These are phyloP conservation scores for Falcunculus frontatus DNA, from an alignment of 2,113 vertebrate species.

Conservation along the genomic window DNA sequence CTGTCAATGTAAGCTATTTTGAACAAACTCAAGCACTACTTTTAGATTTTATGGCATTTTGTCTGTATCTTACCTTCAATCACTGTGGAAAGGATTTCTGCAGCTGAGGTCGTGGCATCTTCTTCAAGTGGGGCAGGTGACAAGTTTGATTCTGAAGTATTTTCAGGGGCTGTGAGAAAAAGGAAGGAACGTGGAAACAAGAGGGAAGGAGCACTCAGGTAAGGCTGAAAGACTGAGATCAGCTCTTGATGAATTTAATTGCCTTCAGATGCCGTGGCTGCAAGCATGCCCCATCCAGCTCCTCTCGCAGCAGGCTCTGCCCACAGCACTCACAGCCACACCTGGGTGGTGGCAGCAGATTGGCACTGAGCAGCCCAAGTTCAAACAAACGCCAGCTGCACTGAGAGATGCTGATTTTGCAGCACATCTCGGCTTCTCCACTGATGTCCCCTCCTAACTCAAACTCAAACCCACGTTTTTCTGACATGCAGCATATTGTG, in stretches of 20 bases:
- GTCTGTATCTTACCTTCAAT: background rate
- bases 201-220: background rate
- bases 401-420: background rate
- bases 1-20: background rate
- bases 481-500: background rate
- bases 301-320: background rate
- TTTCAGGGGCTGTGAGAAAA: background rate
- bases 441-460: background rate
- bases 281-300: background rate
- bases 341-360: background rate
- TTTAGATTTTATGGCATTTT: background rate
- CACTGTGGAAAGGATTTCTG: background rate
- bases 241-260: background rate
- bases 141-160: fast-evolving
- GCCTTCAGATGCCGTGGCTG: background rate
- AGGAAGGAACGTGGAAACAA: background rate
- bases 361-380: too few relatives aligned
- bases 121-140: fast-evolving
- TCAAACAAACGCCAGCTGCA: background rate
- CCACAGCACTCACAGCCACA: background rate
- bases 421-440: background rate
- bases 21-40: background rate
- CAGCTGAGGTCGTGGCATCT: fast-evolving
- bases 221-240: background rate
- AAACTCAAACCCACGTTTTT: fast-evolving